These are phyloP conservation scores for Pterois miles DNA, from an alignment of 2,797 vertebrate genomes.

Conservation along the genomic window DNA sequence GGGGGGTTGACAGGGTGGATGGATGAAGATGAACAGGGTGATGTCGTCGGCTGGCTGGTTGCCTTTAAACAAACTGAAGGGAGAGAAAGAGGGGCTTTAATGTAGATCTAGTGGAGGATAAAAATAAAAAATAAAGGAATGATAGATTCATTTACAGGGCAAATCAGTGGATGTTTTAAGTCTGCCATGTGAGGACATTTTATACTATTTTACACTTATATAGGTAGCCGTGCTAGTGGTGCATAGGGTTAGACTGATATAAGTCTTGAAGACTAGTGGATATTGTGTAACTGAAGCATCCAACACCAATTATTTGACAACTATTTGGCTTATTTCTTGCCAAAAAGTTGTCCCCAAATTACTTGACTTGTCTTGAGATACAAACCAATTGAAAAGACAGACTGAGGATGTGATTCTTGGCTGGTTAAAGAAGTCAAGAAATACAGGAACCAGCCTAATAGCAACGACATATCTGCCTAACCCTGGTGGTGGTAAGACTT, in stretches of 20 bases:
- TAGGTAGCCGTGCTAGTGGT: slow-evolving; percentile 8
- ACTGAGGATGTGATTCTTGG: neutral
- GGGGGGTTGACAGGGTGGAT: neutral
- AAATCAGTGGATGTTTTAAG: slow-evolving; percentile 38
- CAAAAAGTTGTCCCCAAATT: neutral
- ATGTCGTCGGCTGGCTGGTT: slow-evolving; percentile 3
- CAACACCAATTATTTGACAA: neutral
- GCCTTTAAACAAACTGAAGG: slow-evolving; percentile 38
- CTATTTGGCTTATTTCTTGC: neutral
- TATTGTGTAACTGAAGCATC: neutral
- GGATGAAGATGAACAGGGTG: slow-evolving; percentile 17
- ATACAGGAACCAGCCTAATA: neutral
- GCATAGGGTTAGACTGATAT: slow-evolving; percentile 18
- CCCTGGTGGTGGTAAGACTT: neutral
- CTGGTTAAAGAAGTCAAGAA: neutral
- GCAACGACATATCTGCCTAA: slow-evolving; percentile 26
- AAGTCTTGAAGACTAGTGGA: neutral
- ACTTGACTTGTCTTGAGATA: neutral
- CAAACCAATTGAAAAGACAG: neutral
- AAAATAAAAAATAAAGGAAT: neutral
- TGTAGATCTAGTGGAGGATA: slow-evolving; percentile 15
- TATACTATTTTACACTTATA: slow-evolving; percentile 4
- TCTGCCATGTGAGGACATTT: slow-evolving; percentile 18
- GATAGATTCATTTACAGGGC: slow-evolving; percentile 43
- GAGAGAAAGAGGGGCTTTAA: slow-evolving; percentile 35